Base-by-base conservation (phyloP, 1,140 invertebrate genomes). In the Drosophila mojavensis region DNA sequence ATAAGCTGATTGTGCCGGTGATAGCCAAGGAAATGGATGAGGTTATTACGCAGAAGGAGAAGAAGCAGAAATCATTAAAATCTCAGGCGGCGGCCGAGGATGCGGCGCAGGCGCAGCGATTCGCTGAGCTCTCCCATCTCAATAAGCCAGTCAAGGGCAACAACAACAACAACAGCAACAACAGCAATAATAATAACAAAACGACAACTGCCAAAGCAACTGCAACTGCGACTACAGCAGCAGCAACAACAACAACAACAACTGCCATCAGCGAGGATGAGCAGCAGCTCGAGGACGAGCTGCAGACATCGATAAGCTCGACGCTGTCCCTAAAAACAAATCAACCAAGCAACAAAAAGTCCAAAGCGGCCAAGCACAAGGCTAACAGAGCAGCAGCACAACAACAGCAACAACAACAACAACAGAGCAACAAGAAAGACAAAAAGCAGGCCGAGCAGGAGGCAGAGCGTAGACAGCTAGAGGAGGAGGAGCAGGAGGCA, bases 21-120 rank as follows among this genome's bases (percentile, higher is more conserved):
- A 92, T 92, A 56, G 91, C 92, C 51, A 90, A 91, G 58, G 89
- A 78, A 56, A 79, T 90, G 64, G 70, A 94, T 88, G 89, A 94
- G 92, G 92, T 91, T 75, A 84, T 93, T 48, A 81, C 91, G 6
- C 79, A 82, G 50, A 91, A 90, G 65, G 80, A 92, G 86, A 89
- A 54, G 43, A 56, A 71, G 7, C 88, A 59, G 33, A 75, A 79
- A 3, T 76, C 93, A 78, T 73, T 93, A 70, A 74, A 93, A 90
- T 93, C 93, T 17, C 92, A 93, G 90, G 68, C 78, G 24, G 75
- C 73, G 5, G 73, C 72, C 9, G 79, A 81, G 67, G 74, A 89
- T 68, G 75, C 70, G 20, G 73, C 79, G 7, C 85, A 82, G 15
- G 73, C 71, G 7, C 41, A 69, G n/a, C 78, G 74, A 26, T 90